A percentile compares a stretch with the other conserved stretches of the same genome.
Conservation (phyloP, 2,113 vertebrate genomes). For the Phyllostomus hastatus region DNA sequence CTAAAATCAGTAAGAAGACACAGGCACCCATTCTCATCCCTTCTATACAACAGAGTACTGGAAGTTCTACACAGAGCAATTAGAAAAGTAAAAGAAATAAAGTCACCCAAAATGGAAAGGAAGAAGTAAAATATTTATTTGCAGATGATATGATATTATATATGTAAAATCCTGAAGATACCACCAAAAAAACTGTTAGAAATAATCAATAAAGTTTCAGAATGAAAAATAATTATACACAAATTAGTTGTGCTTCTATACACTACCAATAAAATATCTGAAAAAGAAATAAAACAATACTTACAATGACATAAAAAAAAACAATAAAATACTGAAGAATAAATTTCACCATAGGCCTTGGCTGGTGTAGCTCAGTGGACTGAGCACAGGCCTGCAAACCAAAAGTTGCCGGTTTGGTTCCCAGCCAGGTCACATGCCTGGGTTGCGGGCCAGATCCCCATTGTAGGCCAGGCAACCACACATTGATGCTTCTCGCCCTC, state of each 20-base stretch:
- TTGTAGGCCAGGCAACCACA: too few species aligned
- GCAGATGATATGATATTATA: too few species aligned
- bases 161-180: too few species aligned
- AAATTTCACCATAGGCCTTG: background rate
- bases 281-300: background rate
- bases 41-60: background rate
- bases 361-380: too few species aligned
- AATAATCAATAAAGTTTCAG: background rate
- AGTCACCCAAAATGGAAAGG: background rate
- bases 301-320: background rate
- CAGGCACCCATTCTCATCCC: background rate
- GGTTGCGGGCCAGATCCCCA: too few species aligned
- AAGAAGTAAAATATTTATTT: background rate
- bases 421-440: too few species aligned
- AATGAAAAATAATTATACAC: background rate
- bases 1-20: background rate
- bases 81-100: background rate
- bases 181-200: background rate
- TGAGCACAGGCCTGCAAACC: too few species aligned
- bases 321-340: background rate
- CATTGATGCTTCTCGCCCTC: too few species aligned
- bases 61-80: background rate
- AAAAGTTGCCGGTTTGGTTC: too few species aligned
- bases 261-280: background rate
- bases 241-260: background rate